Conservation (phyloP, 1,140 invertebrate genomes). For the Caenorhabditis brenneri region DNA sequence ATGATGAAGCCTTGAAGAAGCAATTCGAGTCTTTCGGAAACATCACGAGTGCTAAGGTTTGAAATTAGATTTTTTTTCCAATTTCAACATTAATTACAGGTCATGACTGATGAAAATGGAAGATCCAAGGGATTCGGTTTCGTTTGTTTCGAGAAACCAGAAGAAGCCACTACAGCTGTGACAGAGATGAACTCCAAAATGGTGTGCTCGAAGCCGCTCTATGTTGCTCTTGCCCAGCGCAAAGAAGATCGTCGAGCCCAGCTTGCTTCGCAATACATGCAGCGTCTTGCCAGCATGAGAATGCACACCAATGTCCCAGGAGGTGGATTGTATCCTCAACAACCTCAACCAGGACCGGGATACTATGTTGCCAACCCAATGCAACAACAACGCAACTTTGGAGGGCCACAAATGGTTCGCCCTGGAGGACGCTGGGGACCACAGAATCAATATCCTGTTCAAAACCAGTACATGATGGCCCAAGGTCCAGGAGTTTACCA, state of each 20-base stretch:
- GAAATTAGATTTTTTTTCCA: no score
- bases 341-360: slow-evolving; percentile 80
- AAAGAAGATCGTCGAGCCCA: slow-evolving; percentile 95
- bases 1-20: slow-evolving; percentile 90
- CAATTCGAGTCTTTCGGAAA: slow-evolving; percentile 93
- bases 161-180: slow-evolving; percentile 98
- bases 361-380: slow-evolving; percentile 79
- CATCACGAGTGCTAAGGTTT: slow-evolving; percentile 95
- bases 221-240: slow-evolving; percentile 95
- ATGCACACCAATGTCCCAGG: slow-evolving; percentile 77
- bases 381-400: slow-evolving; percentile 31
- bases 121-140: slow-evolving; percentile 94
- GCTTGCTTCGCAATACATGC: slow-evolving; percentile 95
- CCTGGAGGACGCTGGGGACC: neutral
- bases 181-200: slow-evolving; percentile 98
- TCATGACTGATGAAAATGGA: slow-evolving; percentile 86
- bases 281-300: slow-evolving; percentile 91
- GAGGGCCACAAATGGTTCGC: slow-evolving; percentile 26
- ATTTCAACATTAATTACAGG: slow-evolving; percentile 74
- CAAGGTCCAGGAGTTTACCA: slow-evolving; percentile 26
- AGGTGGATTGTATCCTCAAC: slow-evolving; percentile 81
- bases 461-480: slow-evolving; percentile 35
- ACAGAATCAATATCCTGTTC: slow-evolving; percentile 26
- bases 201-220: slow-evolving; percentile 92
- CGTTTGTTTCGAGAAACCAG: slow-evolving; percentile 96